Base-by-base conservation (phyloP, 2,888 invertebrate genomes). In the Aporophyla nigra region DNA sequence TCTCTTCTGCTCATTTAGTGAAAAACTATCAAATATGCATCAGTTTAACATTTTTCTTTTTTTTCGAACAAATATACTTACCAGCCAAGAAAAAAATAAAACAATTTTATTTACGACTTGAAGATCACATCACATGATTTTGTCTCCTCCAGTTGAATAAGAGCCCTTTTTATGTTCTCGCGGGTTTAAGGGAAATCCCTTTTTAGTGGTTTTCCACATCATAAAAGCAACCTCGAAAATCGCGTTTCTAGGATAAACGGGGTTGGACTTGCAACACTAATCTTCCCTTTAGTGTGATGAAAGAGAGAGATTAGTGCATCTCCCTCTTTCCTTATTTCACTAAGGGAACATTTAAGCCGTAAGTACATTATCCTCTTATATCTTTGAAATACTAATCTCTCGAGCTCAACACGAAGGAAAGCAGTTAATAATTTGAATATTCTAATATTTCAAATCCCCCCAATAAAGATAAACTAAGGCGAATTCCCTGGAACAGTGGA, bases 391-490 rank as follows among this genome's bases (percentile, higher is more conserved):
- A 49, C 68, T 84, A 77, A 83, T 74, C 66, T 70, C 63, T 63
- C 2, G 33, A 63, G 63, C 40, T 61, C 27, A 62, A 59, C 59
- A 65, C 10, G 79, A 33, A 74, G 51, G 7, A 63, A 71, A 83
- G 46, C 71, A 70, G 67, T 53, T 71, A 62, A 65, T 65, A 73
- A 71, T 62, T 74, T 81, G 73, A 84, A 81, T 81, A 74, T 77
- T 84, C 63, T 69, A 84, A 84, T 77, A 74, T 53, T 40, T 68
- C n/a, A 65, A 80, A 80, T 81, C 77, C 80, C 54, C 43, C 21
- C 66, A 63, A 85, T 78, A 87, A 80, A 82, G 65, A 82, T 82
- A 83, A 83, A 83, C 78, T 78, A 21, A 63, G 66, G 74, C 58
- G 12, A 84, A 85, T 76, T 63, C 83, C 78, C 74, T 87, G 65